phyloP scores from a whole-genome alignment of 2,113 vertebrate species.

The Onychostoma macrolepis region DNA sequence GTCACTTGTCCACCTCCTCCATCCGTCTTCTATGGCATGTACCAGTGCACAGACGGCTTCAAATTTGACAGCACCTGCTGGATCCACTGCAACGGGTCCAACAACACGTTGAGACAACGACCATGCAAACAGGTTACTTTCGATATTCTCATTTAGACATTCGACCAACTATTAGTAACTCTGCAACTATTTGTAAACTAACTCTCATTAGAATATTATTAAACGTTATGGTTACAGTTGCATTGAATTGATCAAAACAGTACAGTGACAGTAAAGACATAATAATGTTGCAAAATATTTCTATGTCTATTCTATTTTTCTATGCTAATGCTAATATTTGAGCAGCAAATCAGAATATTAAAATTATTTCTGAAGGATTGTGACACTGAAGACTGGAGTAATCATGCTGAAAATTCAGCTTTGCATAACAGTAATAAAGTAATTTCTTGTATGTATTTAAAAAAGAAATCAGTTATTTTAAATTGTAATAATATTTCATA shows the following conservation, averaged over 20 bases:
- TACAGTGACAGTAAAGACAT: neutral
- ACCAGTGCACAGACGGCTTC: constrained; percentile 92
- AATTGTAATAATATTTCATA: neutral
- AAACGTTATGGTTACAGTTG: no score
- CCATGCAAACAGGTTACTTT: constrained; percentile 73
- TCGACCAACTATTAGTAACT: no score
- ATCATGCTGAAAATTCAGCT: neutral
- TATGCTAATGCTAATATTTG: no score
- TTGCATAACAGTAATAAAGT: neutral
- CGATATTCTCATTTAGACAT: no score
- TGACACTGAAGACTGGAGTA: neutral
- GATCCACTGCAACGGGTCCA: constrained; percentile 86
- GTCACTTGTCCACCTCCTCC: constrained; percentile 93
- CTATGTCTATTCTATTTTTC: neutral
- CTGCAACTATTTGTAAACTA: no score
- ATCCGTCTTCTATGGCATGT: constrained; percentile 89
- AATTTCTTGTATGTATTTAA: no score
- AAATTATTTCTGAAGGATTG: neutral
- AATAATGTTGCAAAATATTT: neutral
- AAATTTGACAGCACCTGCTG: constrained; percentile 92
- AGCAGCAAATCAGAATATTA: neutral
- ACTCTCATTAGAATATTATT: no score
- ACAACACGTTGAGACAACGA: constrained; percentile 81
- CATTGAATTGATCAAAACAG: neutral
- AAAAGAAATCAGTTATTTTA: neutral